Evolutionary conservation across 1,140 invertebrate genomes (phyloP).

Genomic region (Sycophila sp.): DNA sequence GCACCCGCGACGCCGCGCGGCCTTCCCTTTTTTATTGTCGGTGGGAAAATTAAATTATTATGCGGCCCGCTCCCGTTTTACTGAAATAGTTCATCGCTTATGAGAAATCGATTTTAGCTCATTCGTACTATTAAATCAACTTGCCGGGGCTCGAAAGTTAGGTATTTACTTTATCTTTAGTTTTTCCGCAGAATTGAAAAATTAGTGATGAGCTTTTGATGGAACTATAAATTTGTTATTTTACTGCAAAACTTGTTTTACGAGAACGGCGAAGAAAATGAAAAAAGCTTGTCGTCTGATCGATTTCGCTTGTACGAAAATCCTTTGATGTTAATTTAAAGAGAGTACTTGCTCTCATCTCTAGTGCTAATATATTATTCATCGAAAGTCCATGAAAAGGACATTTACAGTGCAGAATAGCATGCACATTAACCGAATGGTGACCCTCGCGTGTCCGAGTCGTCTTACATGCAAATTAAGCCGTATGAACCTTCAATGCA

Average conservation of each 20-base stretch:
- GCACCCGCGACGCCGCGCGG: not conserved
- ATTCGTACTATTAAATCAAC: no score
- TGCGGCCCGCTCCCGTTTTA: not conserved
- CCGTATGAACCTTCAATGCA: slow-evolving; percentile 25
- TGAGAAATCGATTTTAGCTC: not conserved
- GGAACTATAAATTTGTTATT: no score
- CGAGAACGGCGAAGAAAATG: no score
- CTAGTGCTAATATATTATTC: not conserved
- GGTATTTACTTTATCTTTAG: no score
- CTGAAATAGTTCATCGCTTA: not conserved
- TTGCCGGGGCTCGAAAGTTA: no score
- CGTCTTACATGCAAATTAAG: slow-evolving; percentile 51
- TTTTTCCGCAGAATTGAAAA: no score
- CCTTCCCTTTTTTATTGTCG: not conserved
- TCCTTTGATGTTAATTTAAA: no score
- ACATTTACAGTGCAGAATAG: not conserved
- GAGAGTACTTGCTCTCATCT: no score
- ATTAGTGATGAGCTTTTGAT: no score
- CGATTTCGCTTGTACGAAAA: no score
- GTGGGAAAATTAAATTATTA: slow-evolving; percentile 11
- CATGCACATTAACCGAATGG: not conserved
- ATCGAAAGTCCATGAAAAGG: not conserved
- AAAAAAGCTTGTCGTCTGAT: no score
- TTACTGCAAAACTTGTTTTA: no score
- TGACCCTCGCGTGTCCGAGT: slow-evolving; percentile 33